Conservation (phyloP, 2,113 vertebrate genomes). For the Istiophorus platypterus region DNA sequence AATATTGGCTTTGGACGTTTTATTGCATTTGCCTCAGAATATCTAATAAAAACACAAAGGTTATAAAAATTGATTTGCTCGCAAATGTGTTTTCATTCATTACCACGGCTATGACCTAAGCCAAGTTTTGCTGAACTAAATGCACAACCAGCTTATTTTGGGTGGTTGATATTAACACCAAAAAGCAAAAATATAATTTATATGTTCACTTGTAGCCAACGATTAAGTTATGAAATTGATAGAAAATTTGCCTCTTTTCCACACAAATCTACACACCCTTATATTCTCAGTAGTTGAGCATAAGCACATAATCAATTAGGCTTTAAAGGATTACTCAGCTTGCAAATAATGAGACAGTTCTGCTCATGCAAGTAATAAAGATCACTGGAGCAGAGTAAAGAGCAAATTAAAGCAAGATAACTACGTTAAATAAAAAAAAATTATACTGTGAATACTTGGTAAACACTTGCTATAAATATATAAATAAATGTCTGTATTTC, state of each 20-base stretch:
- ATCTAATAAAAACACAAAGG: conserved; percentile 81
- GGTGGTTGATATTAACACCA: conserved; percentile 6
- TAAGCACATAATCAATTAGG: conserved; percentile 40
- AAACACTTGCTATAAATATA: neutral
- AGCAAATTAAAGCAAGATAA: neutral
- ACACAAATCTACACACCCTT: neutral
- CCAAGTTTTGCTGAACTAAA: conserved; percentile 58
- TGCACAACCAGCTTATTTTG: conserved; percentile 49
- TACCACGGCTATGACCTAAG: conserved; percentile 71
- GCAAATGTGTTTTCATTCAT: conserved; percentile 81
- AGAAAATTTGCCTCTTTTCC: neutral
- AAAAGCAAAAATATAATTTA: conserved; percentile 11
- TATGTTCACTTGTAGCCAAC: conserved; percentile 21
- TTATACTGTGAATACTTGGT: neutral
- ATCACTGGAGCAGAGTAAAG: neutral
- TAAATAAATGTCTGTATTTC: neutral
- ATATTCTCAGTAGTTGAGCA: conserved; percentile 17
- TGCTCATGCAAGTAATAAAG: neutral
- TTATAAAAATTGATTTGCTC: conserved; percentile 82
- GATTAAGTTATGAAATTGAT: conserved; percentile 5
- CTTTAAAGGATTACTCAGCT: conserved; percentile 26
- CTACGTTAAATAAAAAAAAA: neutral
- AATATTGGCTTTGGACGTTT: conserved; percentile 78
- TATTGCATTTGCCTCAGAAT: conserved; percentile 78
- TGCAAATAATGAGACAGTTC: conserved; percentile 13